Evolutionary conservation across 92 coral and sea anemone genomes (phyloP).

Genomic region (Scolanthus callimorphus): DNA sequence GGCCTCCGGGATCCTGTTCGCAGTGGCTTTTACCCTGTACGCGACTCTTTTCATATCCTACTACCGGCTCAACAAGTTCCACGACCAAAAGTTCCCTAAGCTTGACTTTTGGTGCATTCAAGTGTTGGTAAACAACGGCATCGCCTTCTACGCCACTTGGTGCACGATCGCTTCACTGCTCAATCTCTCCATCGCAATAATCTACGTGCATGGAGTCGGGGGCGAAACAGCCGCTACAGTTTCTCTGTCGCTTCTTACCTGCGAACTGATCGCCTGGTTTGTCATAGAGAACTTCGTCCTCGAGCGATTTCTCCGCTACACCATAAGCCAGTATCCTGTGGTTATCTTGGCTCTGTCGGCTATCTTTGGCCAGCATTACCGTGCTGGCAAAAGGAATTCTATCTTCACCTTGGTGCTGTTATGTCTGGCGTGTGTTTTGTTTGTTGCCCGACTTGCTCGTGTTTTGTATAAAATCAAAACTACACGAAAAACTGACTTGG

Average conservation of each 20-base stretch:
- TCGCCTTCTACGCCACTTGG: constrained; percentile 86
- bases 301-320: constrained; percentile 65
- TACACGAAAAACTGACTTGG: not conserved
- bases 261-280: constrained; percentile 74
- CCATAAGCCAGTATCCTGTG: constrained; percentile 72
- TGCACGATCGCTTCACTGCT: constrained; percentile 76
- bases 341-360: constrained; percentile 88
- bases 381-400: constrained; percentile 62
- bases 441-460: constrained; percentile 51
- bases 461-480: constrained; percentile 41
- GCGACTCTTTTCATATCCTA: constrained; percentile 48
- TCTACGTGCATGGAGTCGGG: constrained; percentile 56
- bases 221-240: constrained; percentile 54
- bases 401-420: constrained; percentile 61
- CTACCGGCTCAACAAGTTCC: constrained; percentile 41
- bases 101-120: constrained; percentile 56
- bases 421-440: constrained; percentile 44
- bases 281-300: constrained; percentile 61
- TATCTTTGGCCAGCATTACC: constrained; percentile 78
- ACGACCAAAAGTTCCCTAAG: constrained; percentile 24
- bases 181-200: constrained; percentile 77
- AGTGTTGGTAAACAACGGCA: constrained; percentile 72
- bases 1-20: constrained; percentile 43
- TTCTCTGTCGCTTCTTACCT: constrained; percentile 63
- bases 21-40: constrained; percentile 43